phyloP scores from a whole-genome alignment of 2,797 vertebrate genomes.

The Salarias fasciatus region DNA sequence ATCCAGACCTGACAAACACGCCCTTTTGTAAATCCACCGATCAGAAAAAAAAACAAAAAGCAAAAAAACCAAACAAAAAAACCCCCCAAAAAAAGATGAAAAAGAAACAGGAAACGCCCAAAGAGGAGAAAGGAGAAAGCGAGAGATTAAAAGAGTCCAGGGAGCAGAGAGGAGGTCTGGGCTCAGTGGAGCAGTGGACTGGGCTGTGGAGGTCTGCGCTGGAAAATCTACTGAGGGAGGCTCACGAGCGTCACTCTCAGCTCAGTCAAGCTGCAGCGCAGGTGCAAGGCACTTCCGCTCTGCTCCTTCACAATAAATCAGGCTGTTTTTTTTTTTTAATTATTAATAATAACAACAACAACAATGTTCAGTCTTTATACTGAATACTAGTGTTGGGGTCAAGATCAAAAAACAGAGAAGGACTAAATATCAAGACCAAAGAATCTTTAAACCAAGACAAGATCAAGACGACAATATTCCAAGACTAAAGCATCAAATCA shows the following conservation, averaged over 20 bases:
- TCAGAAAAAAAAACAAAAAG: conserved; percentile 11
- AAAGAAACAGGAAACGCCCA: neutral
- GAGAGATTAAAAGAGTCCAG: too few species aligned
- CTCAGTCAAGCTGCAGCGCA: neutral
- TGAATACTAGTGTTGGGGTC: too few species aligned
- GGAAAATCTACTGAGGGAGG: conserved; percentile 58
- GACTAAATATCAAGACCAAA: too few species aligned
- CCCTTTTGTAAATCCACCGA: conserved; percentile 72
- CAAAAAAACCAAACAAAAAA: neutral
- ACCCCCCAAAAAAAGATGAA: too few species aligned
- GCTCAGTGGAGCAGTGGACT: neutral
- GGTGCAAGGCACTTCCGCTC: neutral
- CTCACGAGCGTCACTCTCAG: conserved; percentile 36
- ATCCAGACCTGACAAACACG: conserved; percentile 72
- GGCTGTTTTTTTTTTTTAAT: too few species aligned
- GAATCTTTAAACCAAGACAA: too few species aligned
- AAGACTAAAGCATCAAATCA: too few species aligned
- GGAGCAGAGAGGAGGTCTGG: too few species aligned
- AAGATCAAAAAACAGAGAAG: too few species aligned
- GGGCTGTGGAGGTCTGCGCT: conserved; percentile 21
- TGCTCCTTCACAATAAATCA: neutral
- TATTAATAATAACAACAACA: too few species aligned
- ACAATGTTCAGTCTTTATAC: too few species aligned
- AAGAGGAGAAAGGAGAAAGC: neutral
- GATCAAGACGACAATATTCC: too few species aligned